Percentiles rank a stretch among this genome's conserved stretches.
phyloP scores from a whole-genome alignment of 2,888 invertebrate species.

The Heliconius erato region DNA sequence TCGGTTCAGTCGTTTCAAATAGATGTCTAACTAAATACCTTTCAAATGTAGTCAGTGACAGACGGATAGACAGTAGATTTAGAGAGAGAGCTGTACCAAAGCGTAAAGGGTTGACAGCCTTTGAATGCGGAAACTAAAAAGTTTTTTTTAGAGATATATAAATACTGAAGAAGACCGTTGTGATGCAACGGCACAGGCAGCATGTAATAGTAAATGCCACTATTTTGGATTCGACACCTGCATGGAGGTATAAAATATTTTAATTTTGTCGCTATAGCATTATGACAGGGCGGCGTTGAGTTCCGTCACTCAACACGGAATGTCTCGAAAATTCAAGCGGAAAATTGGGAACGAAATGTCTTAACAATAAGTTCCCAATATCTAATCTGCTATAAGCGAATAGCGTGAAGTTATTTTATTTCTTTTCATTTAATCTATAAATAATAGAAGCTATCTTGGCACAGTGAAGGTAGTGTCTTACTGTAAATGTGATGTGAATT shows the following conservation, averaged over 20 bases:
- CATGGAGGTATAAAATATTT: background rate
- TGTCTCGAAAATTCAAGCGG: background rate
- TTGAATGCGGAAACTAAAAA: conserved; percentile 7
- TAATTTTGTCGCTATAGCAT: background rate
- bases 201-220: background rate
- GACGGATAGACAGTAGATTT: conserved; percentile 16
- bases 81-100: conserved; percentile 9
- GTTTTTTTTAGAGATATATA: background rate
- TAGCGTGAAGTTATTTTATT: background rate
- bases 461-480: too few species aligned
- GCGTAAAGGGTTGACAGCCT: background rate
- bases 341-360: background rate
- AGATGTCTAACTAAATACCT: background rate
- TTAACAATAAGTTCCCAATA: too few species aligned
- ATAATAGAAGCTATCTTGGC: too few species aligned
- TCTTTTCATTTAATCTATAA: too few species aligned
- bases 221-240: background rate
- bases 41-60: conserved; percentile 14
- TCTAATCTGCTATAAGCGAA: background rate
- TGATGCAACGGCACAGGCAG: too few species aligned
- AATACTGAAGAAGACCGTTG: background rate
- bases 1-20: background rate
- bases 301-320: background rate
- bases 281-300: background rate
- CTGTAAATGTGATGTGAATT: too few species aligned